A percentile compares a stretch with the other conserved stretches of the same genome.
Evolutionary conservation across 2,113 vertebrate genomes (phyloP).

Genomic region (Hippocampus abdominalis): DNA sequence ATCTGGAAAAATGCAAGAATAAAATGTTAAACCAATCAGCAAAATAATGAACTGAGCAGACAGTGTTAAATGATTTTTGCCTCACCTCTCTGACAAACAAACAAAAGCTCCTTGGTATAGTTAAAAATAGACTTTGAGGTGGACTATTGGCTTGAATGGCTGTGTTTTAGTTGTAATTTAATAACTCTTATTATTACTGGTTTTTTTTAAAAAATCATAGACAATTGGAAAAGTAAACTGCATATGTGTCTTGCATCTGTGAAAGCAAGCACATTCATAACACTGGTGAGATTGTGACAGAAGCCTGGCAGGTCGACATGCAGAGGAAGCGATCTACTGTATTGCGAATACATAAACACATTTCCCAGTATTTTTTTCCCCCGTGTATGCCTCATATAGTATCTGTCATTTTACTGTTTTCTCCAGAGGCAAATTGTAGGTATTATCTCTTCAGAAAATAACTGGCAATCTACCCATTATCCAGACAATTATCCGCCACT

Average conservation of each 20-base stretch:
- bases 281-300: not conserved
- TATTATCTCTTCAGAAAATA: constrained; percentile 65
- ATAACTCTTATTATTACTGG: not conserved
- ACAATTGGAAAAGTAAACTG: not conserved
- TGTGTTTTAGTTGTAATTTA: not conserved
- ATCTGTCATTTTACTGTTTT: constrained; percentile 39
- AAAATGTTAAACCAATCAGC: constrained; percentile 1
- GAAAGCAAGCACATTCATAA: not conserved
- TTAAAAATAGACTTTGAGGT: not conserved
- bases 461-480: constrained; percentile 66
- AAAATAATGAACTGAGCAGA: not conserved
- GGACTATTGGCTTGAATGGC: not conserved
- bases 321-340: constrained; percentile 9
- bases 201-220: not conserved
- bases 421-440: constrained; percentile 39
- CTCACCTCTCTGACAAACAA: not conserved
- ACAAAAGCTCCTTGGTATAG: not conserved
- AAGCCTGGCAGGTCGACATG: not conserved
- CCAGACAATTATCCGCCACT: constrained; percentile 61
- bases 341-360: not conserved
- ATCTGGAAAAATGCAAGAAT: not conserved
- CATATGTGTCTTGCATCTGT: not conserved
- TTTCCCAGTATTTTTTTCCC: constrained; percentile 9
- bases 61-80: not conserved
- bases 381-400: not conserved